phyloP scores from a whole-genome alignment of 2,888 invertebrate species.

The Machimus rusticus region DNA sequence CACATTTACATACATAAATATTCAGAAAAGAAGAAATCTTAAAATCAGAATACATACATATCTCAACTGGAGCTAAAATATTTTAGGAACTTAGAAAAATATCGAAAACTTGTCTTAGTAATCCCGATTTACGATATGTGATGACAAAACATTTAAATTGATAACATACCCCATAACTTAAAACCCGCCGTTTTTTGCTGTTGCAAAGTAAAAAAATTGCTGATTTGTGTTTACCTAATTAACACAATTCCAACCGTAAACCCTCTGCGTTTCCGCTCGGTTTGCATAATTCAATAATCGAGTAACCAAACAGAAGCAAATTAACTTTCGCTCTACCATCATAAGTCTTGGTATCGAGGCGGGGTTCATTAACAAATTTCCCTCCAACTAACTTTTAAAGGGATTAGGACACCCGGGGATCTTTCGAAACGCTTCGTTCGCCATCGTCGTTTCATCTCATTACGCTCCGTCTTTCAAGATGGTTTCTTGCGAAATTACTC shows the following conservation, averaged over 20 bases:
- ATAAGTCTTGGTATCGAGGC: neutral
- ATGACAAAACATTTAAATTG: neutral
- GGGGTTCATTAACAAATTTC: conserved; percentile 9
- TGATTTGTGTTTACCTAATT: neutral
- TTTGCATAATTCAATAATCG: neutral
- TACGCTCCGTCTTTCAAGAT: neutral
- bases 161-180: neutral
- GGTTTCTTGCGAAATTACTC: neutral
- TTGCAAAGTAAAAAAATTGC: neutral
- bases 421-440: neutral
- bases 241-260: neutral
- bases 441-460: neutral
- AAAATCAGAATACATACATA: too few relatives aligned
- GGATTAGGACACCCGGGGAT: neutral
- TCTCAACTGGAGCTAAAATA: too few relatives aligned
- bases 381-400: conserved; percentile 15
- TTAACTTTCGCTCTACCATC: conserved; percentile 2
- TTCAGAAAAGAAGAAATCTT: too few relatives aligned
- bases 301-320: neutral
- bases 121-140: neutral
- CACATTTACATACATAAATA: too few relatives aligned
- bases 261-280: neutral
- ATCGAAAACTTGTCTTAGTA: neutral
- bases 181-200: neutral
- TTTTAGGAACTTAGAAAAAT: neutral